Percentiles rank a stretch among this genome's conserved stretches.
Evolutionary conservation across 2,113 vertebrate species (phyloP).

Genomic region (Rhabdomys dilectus): DNA sequence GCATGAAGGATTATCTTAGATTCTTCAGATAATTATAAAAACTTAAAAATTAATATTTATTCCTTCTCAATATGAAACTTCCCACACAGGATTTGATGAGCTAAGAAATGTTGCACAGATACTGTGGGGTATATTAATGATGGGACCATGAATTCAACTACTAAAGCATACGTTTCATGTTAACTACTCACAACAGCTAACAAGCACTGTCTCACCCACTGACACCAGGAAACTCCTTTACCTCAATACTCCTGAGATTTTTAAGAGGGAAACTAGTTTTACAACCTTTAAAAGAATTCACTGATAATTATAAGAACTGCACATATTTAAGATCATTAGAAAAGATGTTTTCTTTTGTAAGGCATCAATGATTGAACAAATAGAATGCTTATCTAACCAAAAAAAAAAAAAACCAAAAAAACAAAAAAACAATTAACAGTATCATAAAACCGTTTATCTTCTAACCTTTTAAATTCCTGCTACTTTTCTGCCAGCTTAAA

Average conservation of each 20-base stretch:
- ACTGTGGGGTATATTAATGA: conserved; percentile 52
- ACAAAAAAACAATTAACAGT: conserved; percentile 54
- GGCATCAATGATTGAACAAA: conserved; percentile 84
- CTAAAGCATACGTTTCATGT: conserved; percentile 18
- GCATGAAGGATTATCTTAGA: conserved; percentile 71
- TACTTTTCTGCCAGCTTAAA: conserved; percentile 70
- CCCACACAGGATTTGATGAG: conserved; percentile 31
- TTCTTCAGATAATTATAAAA: conserved; percentile 61
- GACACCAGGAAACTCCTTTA: conserved; percentile 73
- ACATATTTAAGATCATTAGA: conserved; percentile 62
- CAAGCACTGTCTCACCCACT: conserved; percentile 62
- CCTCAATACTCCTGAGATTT: conserved; percentile 84
- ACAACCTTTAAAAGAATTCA: conserved; percentile 69
- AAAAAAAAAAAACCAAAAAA: conserved; percentile 54
- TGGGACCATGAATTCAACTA: conserved; percentile 54
- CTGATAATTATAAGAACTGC: conserved; percentile 76
- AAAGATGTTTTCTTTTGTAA: conserved; percentile 83
- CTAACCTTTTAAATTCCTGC: conserved; percentile 70
- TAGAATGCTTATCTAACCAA: conserved; percentile 67
- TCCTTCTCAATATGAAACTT: conserved; percentile 61
- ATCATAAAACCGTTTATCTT: conserved; percentile 68
- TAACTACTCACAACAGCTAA: conserved; percentile 37
- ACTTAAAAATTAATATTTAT: conserved; percentile 46
- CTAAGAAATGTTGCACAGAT: conserved; percentile 62
- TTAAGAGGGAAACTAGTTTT: conserved; percentile 77